phyloP scores from a whole-genome alignment of 2,888 invertebrate genomes.

The Lasioglossum vierecki region DNA sequence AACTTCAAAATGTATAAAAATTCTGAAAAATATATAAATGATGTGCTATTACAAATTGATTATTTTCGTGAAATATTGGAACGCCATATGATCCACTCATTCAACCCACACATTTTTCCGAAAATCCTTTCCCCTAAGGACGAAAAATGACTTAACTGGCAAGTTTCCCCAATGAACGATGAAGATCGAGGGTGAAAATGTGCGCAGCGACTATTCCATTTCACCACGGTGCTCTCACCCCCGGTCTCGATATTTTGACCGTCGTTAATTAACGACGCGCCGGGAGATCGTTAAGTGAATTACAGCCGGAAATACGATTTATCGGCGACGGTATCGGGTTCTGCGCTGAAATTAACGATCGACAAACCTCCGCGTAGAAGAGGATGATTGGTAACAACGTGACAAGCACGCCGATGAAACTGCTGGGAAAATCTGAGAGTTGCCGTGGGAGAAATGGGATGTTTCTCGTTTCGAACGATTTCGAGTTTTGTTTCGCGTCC shows the following conservation, averaged over 20 bases:
- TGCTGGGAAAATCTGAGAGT: constrained; percentile 13
- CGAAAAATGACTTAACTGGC: not conserved
- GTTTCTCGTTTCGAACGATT: not conserved
- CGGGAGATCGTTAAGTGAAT: constrained; percentile 60
- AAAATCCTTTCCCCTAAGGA: not conserved
- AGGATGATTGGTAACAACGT: constrained; percentile 46
- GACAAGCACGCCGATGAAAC: constrained; percentile 14
- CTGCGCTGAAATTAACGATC: constrained; percentile 55
- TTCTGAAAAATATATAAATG: not conserved
- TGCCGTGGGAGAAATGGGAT: not conserved
- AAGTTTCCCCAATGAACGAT: not conserved
- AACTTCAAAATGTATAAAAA: not conserved
- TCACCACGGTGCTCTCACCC: constrained; percentile 13
- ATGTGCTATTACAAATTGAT: not conserved
- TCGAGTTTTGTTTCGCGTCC: not conserved
- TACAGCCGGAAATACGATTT: constrained; percentile 62
- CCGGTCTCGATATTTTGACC: constrained; percentile 43
- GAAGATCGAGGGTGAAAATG: not conserved
- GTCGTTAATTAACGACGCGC: constrained; percentile 59
- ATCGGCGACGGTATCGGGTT: constrained; percentile 40
- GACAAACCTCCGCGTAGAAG: constrained; percentile 3
- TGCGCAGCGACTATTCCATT: constrained; percentile 26
- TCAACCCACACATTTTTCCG: not conserved
- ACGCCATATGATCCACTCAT: not conserved
- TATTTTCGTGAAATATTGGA: not conserved